Conservation (phyloP, 2,113 vertebrate genomes). For the Muscicapa adusta region DNA sequence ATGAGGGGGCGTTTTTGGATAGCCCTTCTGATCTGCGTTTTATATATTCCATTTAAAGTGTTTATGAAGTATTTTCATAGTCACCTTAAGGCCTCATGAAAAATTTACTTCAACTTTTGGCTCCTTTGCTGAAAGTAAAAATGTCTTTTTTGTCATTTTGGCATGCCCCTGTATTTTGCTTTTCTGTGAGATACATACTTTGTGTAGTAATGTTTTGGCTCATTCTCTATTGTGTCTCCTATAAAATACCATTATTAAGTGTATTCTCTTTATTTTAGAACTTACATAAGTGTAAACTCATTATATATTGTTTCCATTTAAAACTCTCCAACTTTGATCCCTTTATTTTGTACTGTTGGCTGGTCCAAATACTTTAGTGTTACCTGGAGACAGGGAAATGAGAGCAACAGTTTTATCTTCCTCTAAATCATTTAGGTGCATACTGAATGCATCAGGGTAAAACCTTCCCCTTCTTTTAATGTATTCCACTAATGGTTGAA, state of each 20-base stretch:
- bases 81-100: not conserved
- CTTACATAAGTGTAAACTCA: not conserved
- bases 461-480: not conserved
- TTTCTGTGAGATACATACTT: not conserved
- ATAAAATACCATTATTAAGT: not conserved
- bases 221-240: not conserved
- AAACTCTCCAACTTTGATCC: not conserved
- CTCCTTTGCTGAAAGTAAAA: not conserved
- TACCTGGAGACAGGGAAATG: not conserved
- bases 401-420: not conserved
- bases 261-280: not conserved
- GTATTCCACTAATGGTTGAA: not conserved
- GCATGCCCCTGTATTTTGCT: not conserved
- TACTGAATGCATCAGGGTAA: not conserved
- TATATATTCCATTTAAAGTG: not conserved
- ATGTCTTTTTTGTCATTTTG: not conserved
- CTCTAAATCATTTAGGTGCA: not conserved
- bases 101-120: not conserved
- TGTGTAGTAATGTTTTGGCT: not conserved
- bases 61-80: conserved; percentile 5
- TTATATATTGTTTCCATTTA: not conserved
- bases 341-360: not conserved
- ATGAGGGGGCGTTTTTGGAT: not conserved
- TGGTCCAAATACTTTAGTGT: not conserved
- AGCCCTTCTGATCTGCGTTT: not conserved